Base-by-base conservation (phyloP, 2,888 invertebrate species). In the Zonitis immaculata region DNA sequence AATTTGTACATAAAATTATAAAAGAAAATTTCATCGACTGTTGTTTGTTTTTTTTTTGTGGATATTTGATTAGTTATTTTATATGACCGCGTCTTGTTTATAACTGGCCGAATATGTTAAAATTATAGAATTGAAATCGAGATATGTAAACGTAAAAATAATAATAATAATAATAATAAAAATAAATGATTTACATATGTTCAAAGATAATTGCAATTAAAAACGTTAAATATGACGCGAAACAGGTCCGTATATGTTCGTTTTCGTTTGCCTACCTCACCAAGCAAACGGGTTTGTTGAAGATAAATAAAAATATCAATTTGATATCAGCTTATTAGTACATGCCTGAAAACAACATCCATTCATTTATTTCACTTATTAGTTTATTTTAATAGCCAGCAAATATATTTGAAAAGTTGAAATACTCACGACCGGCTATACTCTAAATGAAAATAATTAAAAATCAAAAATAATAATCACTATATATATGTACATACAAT, bases 311-410 rank as follows among this genome's bases (percentile, higher is more conserved):
- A 55, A 63, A 62, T 62, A 65, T 66, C 63, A 64, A 65, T 65
- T 67, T 65, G 67, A 67, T 67, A 66, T 65, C 66, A 60, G 65
- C 67, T 67, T 67, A 67, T 67, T 67, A 66, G 66, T 66, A 63
- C 56, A 55, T 60, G 63, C 60, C 60, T 63, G 54, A 60, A 61
- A 63, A 65, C 64, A 63, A 65, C 62, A 59, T 56, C 51, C 64
- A 61, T 62, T 60, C 65, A 65, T 65, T 65, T 67, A 64, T 67
- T 66, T 64, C 64, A 63, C 63, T 64, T 65, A 64, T n/a, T n/a
- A n/a, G 61, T 66, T 66, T 66, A 65, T 66, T 62, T 65, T 64
- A 65, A 65, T 62, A 59, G 63, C 49, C 62, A 58, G 14, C 14
- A 32, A 32, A 32, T 35, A 35, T 35, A 35, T 35, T 35, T 35